Conservation (phyloP, 1,140 invertebrate genomes). For the Halesus radiatus region DNA sequence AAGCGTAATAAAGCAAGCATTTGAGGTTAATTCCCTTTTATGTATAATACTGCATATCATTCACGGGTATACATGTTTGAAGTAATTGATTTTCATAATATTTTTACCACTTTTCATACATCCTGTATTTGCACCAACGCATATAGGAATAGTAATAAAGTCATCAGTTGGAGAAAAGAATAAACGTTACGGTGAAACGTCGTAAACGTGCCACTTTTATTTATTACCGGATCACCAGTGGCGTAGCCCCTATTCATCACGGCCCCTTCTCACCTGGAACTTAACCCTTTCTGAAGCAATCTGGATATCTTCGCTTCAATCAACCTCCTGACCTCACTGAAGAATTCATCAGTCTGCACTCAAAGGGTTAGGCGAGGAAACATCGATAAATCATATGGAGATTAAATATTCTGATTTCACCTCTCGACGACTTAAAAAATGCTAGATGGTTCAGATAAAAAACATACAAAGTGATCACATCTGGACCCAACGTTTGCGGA, state of each 20-base stretch:
- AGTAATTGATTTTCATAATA: no score
- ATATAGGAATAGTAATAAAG: slow-evolving; percentile 1
- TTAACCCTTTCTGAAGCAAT: slow-evolving; percentile 7
- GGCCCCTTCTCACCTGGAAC: slow-evolving; percentile 15
- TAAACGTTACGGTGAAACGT: slow-evolving; percentile 1
- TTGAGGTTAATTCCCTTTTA: no score
- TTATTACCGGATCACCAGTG: slow-evolving; percentile 41
- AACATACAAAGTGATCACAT: no score
- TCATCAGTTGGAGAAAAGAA: not conserved
- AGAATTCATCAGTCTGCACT: slow-evolving; percentile 23
- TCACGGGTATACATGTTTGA: no score
- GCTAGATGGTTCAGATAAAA: no score
- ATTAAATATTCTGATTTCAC: not conserved
- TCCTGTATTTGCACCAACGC: not conserved
- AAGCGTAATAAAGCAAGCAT: no score
- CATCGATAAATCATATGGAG: slow-evolving; percentile 9
- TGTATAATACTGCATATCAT: no score
- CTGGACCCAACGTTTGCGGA: no score
- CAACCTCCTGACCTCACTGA: slow-evolving; percentile 28
- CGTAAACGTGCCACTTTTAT: slow-evolving; percentile 45
- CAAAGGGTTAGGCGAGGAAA: slow-evolving; percentile 2
- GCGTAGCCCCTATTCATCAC: slow-evolving; percentile 36
- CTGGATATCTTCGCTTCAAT: slow-evolving; percentile 30
- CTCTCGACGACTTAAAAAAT: no score
- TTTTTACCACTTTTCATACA: not conserved